Conservation (phyloP, 2,113 vertebrate species). For the Cavia aperea region DNA sequence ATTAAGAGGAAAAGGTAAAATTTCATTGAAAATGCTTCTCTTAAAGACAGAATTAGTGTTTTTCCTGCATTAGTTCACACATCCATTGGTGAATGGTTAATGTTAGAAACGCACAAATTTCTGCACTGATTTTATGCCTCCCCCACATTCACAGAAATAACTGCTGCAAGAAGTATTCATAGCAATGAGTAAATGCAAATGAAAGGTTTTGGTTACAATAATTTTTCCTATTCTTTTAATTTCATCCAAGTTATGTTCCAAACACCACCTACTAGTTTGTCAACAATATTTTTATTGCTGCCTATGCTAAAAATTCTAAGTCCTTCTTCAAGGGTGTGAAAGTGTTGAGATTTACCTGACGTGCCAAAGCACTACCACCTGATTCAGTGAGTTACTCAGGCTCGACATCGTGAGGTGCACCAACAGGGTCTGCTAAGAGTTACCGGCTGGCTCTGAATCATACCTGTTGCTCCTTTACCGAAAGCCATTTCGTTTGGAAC, state of each 20-base stretch:
- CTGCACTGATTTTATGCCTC: neutral
- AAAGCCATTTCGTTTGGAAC: neutral
- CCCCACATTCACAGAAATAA: neutral
- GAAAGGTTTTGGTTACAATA: neutral
- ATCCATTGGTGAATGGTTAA: neutral
- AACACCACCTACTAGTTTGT: neutral
- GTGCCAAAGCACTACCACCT: neutral
- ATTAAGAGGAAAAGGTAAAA: slow-evolving; percentile 13
- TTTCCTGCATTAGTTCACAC: neutral
- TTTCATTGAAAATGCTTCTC: neutral
- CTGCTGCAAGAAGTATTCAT: neutral
- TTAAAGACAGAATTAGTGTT: neutral
- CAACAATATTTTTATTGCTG: neutral
- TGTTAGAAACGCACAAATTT: neutral
- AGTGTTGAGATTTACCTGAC: neutral
- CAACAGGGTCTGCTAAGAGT: neutral
- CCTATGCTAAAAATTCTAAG: slow-evolving; percentile 1
- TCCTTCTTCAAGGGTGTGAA: neutral
- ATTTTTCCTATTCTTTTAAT: neutral
- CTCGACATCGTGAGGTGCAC: neutral
- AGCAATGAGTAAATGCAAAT: neutral
- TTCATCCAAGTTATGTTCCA: neutral
- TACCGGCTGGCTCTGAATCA: neutral
- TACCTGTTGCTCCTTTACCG: neutral
- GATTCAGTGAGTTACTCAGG: neutral